Evolutionary conservation across 2,888 invertebrate genomes (phyloP).

Genomic region (Xestia xanthographa): DNA sequence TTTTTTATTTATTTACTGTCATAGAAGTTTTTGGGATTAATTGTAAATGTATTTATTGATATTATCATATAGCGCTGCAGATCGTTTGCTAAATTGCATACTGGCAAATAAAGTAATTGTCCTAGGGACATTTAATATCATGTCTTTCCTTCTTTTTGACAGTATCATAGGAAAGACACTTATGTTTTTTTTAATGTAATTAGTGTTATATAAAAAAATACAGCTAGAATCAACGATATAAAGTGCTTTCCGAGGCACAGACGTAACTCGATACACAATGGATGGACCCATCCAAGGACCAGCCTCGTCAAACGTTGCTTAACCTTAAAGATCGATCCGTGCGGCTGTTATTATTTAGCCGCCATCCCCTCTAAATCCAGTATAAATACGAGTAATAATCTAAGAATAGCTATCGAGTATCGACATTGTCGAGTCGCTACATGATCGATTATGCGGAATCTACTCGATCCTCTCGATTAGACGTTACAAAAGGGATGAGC

Average conservation of each 20-base stretch:
- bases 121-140: too few species aligned
- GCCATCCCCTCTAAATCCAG: background rate
- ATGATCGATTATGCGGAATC: constrained; percentile 52
- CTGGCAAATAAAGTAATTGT: too few species aligned
- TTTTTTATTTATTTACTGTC: too few species aligned
- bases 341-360: background rate
- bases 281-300: background rate
- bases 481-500: constrained; percentile 51
- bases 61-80: too few species aligned
- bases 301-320: background rate
- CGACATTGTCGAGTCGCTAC: constrained; percentile 13
- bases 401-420: constrained; percentile 18
- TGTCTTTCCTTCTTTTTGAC: too few species aligned
- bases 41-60: too few species aligned
- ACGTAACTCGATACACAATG: background rate
- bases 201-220: too few species aligned
- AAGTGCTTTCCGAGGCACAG: background rate
- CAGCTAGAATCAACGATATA: too few species aligned
- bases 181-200: too few species aligned
- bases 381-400: constrained; percentile 30
- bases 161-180: too few species aligned
- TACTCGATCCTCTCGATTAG: constrained; percentile 51
- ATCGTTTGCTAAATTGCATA: too few species aligned
- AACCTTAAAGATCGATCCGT: background rate
- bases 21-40: too few species aligned